These are phyloP conservation scores for Gallinago solitaria DNA, from an alignment of 2,797 vertebrate species.

Conservation along the genomic window DNA sequence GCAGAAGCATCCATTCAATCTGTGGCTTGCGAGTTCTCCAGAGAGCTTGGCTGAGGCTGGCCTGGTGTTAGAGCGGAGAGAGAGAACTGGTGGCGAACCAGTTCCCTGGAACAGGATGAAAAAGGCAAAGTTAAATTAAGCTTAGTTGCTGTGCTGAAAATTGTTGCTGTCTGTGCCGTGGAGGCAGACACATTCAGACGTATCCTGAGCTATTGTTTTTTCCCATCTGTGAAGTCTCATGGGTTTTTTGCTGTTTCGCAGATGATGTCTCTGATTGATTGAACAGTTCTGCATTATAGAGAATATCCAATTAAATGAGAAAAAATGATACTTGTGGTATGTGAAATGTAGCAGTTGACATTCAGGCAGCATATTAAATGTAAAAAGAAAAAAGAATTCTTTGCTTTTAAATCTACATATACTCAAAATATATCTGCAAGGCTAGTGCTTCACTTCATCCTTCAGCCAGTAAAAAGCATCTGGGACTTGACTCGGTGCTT, in stretches of 20 bases:
- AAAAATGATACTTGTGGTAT: conserved; percentile 7
- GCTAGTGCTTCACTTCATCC: not conserved
- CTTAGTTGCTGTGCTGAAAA: conserved; percentile 6
- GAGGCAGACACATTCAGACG: not conserved
- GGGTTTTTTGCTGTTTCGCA: not conserved
- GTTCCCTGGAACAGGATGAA: not conserved
- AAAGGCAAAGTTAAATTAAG: not conserved
- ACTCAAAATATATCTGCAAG: not conserved
- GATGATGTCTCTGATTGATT: not conserved
- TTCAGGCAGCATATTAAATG: not conserved
- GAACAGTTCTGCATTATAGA: not conserved
- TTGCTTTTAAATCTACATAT: not conserved
- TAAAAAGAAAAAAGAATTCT: not conserved
- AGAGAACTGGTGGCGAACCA: fast-evolving
- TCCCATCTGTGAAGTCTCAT: conserved; percentile 17
- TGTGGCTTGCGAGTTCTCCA: fast-evolving
- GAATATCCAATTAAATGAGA: not conserved
- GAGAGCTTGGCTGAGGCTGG: fast-evolving
- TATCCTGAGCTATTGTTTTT: not conserved
- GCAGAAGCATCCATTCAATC: fast-evolving
- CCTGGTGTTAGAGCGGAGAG: not conserved
- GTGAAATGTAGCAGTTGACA: not conserved
- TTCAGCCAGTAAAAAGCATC: not conserved
- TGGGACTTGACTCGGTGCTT: not conserved
- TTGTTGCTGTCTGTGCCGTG: not conserved